These are phyloP conservation scores for Athripsodes cinereus DNA, from an alignment of 2,888 invertebrate genomes.

Conservation along the genomic window DNA sequence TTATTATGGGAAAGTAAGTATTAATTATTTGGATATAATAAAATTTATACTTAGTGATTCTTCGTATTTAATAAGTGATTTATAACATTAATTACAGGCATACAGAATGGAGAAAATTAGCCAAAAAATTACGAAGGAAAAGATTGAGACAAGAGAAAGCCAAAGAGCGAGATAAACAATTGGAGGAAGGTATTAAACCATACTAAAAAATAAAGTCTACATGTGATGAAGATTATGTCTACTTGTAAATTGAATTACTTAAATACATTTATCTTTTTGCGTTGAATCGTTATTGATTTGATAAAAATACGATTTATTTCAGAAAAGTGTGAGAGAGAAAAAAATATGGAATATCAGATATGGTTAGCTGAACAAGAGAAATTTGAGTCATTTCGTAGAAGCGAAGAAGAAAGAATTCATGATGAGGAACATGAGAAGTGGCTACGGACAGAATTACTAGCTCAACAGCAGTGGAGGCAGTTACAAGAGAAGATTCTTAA, in stretches of 20 bases:
- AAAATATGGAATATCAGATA: conserved; percentile 45
- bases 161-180: conserved; percentile 27
- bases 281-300: too few relatives aligned
- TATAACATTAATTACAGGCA: conserved; percentile 49
- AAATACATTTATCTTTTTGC: too few relatives aligned
- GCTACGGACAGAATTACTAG: conserved; percentile 59
- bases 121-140: conserved; percentile 67
- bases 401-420: conserved; percentile 51
- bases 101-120: conserved; percentile 62
- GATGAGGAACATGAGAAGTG: conserved; percentile 58
- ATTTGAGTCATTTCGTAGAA: conserved; percentile 46
- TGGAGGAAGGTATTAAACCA: background rate
- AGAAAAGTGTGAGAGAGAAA: conserved; percentile 38
- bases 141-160: conserved; percentile 57
- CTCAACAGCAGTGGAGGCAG: conserved; percentile 58
- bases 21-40: too few relatives aligned
- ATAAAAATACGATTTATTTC: too few relatives aligned
- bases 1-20: too few relatives aligned
- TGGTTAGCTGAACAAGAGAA: conserved; percentile 50
- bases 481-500: conserved; percentile 52
- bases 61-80: too few relatives aligned
- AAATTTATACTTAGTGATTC: too few relatives aligned
- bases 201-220: background rate
- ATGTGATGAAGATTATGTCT: background rate
- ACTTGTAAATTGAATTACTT: too few relatives aligned